Base-by-base conservation (phyloP, 2,888 invertebrate genomes). In the Macaria liturata region DNA sequence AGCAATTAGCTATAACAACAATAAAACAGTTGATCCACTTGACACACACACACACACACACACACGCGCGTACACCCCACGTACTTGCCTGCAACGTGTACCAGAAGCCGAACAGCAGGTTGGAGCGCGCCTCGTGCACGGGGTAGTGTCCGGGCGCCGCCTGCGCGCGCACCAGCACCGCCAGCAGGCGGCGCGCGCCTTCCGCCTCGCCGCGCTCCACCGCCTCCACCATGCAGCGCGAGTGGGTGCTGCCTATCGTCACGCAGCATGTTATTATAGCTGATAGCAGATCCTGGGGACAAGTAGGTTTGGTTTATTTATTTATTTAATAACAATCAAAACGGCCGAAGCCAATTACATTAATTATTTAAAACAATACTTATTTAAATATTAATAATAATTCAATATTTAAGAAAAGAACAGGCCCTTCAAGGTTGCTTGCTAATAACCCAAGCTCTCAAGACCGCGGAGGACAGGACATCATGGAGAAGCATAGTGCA, bases 51-150 rank as follows among this genome's bases (percentile, higher is more conserved):
- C n/a, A 42, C 3, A 34, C 4, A 34, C 34, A 37, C 5, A 6
- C 34, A 42, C 42, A 4, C 31, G 4, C 30, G 8, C 45, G 45
- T 30, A 45, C 44, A 6, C 4, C 0, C 44, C 54, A 34, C 49
- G 58, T 59, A 59, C 59, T 60, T 75, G 96, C 97, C 93, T 98
- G 98, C 53, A 98, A 85, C 56, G 96, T 95, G 80, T 97, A 98
- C 98, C 98, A 98, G 83, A 98, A 97, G 3, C 96, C 96, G 86
- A 98, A 95, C 0, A 97, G 94, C 65, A 97, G 93, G 60, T 95
- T 96, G 76, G 98, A 98, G 62, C 96, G 94, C 0, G 95, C 95
- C 86, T 98, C 98, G 75, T 98, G 97, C 3, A 96, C 93, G 0
- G 98, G 98, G 88, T 97, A 98, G 66, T 95, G 94, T 0, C 98